Evolutionary conservation across 92 coral and sea anemone genomes (phyloP).

Genomic region (Chrysogorgia sp.): DNA sequence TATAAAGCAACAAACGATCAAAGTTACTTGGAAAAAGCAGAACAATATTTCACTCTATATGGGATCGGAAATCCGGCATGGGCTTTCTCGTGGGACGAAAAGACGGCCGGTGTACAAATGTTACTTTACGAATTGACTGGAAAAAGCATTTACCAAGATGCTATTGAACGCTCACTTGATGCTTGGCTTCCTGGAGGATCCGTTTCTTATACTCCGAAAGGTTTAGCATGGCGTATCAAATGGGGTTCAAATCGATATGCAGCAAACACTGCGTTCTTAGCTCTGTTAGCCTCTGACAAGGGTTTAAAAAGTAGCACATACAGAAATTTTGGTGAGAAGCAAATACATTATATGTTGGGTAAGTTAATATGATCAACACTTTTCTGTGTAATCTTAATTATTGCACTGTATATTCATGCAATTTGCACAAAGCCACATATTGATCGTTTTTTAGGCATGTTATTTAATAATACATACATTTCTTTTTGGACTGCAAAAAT

Average conservation of each 20-base stretch:
- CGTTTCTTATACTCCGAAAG: conserved; percentile 75
- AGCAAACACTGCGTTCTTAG: conserved; percentile 86
- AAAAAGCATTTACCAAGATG: conserved; percentile 54
- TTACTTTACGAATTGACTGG: conserved; percentile 65
- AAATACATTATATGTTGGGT: conserved; percentile 61
- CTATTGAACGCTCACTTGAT: conserved; percentile 53
- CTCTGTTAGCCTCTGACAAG: conserved; percentile 77
- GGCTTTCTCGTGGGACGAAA: conserved; percentile 85
- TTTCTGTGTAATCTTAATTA: too few species aligned
- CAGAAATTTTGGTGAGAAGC: conserved; percentile 70
- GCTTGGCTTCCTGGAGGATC: conserved; percentile 75
- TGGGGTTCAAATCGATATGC: conserved; percentile 92
- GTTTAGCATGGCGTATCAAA: conserved; percentile 80
- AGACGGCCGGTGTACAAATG: conserved; percentile 73
- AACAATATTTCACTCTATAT: conserved; percentile 58
- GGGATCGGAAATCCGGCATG: conserved; percentile 56
- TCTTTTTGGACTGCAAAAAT: conserved; percentile 11
- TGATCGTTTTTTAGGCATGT: background rate
- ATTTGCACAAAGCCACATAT: background rate
- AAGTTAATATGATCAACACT: background rate
- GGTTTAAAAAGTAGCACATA: conserved; percentile 64
- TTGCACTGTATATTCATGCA: too few species aligned
- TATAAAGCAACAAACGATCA: conserved; percentile 70
- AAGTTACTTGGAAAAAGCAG: conserved; percentile 68
- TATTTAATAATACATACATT: background rate